Base-by-base conservation (phyloP, 2,888 invertebrate genomes). In the Luperina testacea region DNA sequence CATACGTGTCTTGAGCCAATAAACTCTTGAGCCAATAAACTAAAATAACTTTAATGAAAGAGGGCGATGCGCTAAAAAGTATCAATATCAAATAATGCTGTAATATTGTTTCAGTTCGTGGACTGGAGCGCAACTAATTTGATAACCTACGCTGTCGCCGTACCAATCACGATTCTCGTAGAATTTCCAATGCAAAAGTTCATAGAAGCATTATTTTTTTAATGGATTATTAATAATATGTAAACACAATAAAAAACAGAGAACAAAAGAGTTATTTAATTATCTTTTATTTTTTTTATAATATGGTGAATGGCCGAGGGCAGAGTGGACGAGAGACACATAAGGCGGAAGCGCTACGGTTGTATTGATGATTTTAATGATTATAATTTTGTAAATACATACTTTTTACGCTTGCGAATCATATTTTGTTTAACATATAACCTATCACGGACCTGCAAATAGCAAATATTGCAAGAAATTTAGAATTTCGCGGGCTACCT, bases 181-280 rank as follows among this genome's bases (percentile, higher is more conserved):
- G 90, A 90, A 80, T 78, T 83, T 59, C 90, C 90, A 7, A 82
- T 85, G 76, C 85, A 87, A 64, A 88, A 68, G 45, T 85, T 86
- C 27, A 71, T 88, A n/a, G 82, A 69, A 24, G 59, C 42, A 2
- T 64, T 87, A 51, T 5, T 87, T 57, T 72, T 87, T 61, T 68
- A 67, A 24, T 6, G 45, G 11, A 57, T 24, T 57, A 9, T 8
- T 51, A 51, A 13, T n/a, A 64, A 15, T 53, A 38, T 3, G 63
- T 48, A 5, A 64, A 48, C 8, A 24, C 1, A 75, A 76, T 76
- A 42, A 81, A 78, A 81, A 17, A 6, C 24, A n/a, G 6, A 24
- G 17, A 64, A 11, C 9, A 64, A 42, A 70, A 13, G 17, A 70
- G 4, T 17, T 20, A 9, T 5, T 5, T 13, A 59, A 59, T 59